These are phyloP conservation scores for Silurus aristotelis DNA, from an alignment of 2,797 vertebrate species.

Conservation along the genomic window DNA sequence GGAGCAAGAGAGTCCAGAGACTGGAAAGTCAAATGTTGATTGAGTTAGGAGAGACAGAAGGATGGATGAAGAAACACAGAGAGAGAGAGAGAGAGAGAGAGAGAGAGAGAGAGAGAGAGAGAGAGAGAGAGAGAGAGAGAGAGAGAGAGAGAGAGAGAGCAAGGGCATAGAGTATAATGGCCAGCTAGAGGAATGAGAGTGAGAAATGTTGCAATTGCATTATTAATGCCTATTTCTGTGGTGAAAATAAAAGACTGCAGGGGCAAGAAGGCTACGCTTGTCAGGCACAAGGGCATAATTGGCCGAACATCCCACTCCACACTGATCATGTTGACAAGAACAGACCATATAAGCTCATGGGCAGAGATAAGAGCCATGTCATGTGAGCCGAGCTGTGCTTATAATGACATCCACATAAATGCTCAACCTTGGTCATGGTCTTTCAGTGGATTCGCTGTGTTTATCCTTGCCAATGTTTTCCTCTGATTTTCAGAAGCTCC, in stretches of 20 bases:
- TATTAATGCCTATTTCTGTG: conserved; percentile 56
- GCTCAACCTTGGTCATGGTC: background rate
- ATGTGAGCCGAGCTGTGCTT: background rate
- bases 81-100: too few relatives aligned
- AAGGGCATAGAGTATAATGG: background rate
- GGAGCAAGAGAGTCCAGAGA: background rate
- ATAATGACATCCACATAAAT: conserved; percentile 2
- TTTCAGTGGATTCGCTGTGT: background rate
- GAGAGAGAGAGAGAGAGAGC: background rate
- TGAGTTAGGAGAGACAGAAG: conserved; percentile 16
- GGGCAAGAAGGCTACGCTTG: conserved; percentile 33
- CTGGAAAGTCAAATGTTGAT: conserved; percentile 2
- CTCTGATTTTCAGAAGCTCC: background rate
- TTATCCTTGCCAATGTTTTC: background rate
- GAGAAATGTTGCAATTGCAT: conserved; percentile 45
- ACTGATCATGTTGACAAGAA: conserved; percentile 38
- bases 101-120: conserved; percentile 4
- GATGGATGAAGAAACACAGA: background rate
- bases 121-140: conserved; percentile 6
- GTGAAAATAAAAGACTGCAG: conserved; percentile 32
- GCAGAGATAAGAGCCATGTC: conserved; percentile 18
- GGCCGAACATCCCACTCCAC: conserved; percentile 35
- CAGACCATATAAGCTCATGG: background rate
- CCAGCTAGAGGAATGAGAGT: conserved; percentile 25
- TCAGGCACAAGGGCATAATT: conserved; percentile 48